These are phyloP conservation scores for Pteria penguin DNA, from an alignment of 2,888 invertebrate genomes.

Conservation along the genomic window DNA sequence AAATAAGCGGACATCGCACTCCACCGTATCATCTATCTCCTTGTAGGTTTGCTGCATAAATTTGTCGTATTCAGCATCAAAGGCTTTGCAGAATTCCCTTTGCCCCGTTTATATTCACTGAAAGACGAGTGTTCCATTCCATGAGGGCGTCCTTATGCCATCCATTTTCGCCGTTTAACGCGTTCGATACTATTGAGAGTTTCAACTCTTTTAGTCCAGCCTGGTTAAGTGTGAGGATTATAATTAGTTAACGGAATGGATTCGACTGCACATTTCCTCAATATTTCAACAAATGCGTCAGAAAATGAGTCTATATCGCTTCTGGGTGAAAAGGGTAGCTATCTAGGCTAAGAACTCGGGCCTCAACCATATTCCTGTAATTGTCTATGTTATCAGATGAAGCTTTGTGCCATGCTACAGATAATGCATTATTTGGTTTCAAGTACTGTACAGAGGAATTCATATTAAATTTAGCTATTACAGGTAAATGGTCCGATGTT, in stretches of 20 bases:
- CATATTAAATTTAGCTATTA: background rate
- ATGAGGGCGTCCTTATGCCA: background rate
- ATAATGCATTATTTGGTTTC: background rate
- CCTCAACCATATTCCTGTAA: too few species aligned
- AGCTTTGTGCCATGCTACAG: background rate
- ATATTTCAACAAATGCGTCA: background rate
- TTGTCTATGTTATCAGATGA: background rate
- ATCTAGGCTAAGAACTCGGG: too few species aligned
- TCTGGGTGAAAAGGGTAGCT: background rate
- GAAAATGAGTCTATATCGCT: background rate
- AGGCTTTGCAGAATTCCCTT: background rate
- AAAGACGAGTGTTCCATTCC: background rate
- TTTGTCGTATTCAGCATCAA: background rate
- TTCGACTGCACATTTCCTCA: background rate
- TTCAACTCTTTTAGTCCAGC: background rate
- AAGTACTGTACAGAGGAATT: background rate
- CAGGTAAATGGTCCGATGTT: conserved; percentile 7
- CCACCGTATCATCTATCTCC: background rate
- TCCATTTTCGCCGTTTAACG: background rate
- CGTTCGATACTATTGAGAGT: background rate
- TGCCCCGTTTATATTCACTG: background rate
- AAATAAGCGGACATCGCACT: background rate
- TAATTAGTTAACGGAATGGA: background rate
- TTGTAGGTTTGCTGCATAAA: background rate
- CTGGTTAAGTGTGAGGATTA: conserved; percentile 7